Evolutionary conservation across 2,113 vertebrate genomes (phyloP), one percentile per base, ranked within the genome.

Genomic region (Gasterosteus nipponicus): DNA sequence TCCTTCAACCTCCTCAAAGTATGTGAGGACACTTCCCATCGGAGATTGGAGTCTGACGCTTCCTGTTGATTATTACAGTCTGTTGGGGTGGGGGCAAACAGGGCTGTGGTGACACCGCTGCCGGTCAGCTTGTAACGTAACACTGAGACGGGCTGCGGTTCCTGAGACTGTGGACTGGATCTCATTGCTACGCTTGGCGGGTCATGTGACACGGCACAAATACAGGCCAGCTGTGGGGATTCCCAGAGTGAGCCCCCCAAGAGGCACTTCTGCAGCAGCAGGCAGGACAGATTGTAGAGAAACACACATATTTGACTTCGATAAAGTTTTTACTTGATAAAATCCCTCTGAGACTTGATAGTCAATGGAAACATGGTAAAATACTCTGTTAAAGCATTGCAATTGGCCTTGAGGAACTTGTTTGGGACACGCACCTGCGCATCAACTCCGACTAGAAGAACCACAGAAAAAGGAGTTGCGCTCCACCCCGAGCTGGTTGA

Each of bases 21-120:
- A 33, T 16, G 41, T 44, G 59, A 68, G 47, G 57, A 67, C 22
- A 12, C 6, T 7, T 75, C 77, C 62, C 78, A 65, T n/a, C 58
- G 59, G 64, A 82, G 67, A 68, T 77, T 65, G 73, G 76, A 70
- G 80, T 87, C 81, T 75, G 59, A 75, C 77, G 82, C 73, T 92
- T 92, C 87, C 82, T 89, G 81, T 83, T 80, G 74, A 84, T 90
- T 88, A 91, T 91, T 91, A 89, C 81, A 87, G 81, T 69, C 38
- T 78, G 84, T 65, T 73, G 56, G 2, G 47, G 41, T 19, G 2
- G 39, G 39, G n/a, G 58, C 22, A 64, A 31, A 57, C 19, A 9
- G 62, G 3, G 41, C 14, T 67, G 41, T 22, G 16, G 31, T 46
- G 51, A 35, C 18, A 8, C 19, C 22, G 3, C 26, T 44, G 53